A percentile compares a stretch with the other conserved stretches of the same genome.
Conservation (phyloP, 2,113 vertebrate species). For the Albula glossodonta region DNA sequence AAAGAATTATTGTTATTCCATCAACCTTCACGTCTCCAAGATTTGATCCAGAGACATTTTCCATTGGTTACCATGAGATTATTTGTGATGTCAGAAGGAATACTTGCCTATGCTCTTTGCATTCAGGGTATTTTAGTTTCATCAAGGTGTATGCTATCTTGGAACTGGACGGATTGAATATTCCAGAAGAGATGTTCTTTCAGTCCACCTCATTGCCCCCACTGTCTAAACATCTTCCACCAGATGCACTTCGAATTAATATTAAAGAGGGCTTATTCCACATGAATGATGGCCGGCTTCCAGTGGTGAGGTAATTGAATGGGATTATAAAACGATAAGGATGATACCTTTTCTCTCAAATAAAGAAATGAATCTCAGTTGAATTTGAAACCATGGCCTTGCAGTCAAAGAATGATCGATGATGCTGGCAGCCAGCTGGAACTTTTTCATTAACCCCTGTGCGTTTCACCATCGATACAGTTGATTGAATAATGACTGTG, state of each 20-base stretch:
- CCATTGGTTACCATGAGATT: background rate
- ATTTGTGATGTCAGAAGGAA: background rate
- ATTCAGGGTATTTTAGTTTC: background rate
- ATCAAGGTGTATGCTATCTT: background rate
- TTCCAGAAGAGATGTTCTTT: background rate
- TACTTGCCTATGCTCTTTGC: background rate
- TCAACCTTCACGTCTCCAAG: background rate
- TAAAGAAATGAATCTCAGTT: slow-evolving; percentile 10
- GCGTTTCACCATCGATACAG: slow-evolving; percentile 4
- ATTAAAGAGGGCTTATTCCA: background rate
- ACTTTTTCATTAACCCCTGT: slow-evolving; percentile 14
- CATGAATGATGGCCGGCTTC: background rate
- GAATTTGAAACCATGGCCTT: slow-evolving; percentile 5
- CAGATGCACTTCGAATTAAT: background rate
- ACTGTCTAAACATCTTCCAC: background rate
- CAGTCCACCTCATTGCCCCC: background rate
- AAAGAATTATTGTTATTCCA: background rate
- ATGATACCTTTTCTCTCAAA: background rate
- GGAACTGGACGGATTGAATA: background rate
- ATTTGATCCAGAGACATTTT: background rate
- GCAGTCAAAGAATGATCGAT: slow-evolving; percentile 17
- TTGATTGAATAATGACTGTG: slow-evolving; percentile 28
- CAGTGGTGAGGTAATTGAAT: background rate
- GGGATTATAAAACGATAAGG: slow-evolving; percentile 8
- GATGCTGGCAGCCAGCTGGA: slow-evolving; percentile 12